phyloP scores from a whole-genome alignment of 2,113 vertebrate genomes.

The Podiceps cristatus region DNA sequence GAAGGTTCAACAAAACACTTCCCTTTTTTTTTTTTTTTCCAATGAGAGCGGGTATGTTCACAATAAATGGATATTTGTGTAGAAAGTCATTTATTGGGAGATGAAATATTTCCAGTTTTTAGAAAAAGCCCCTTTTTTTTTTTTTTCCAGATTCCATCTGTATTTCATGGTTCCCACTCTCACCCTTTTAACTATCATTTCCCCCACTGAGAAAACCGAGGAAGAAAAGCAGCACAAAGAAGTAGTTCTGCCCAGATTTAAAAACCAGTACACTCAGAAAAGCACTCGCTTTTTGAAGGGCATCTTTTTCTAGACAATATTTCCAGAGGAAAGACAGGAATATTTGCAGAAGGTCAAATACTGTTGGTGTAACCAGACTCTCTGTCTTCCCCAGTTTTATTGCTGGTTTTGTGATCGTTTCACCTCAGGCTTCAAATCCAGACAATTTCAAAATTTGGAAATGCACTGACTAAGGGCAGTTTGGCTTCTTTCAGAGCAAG shows the following conservation, averaged over 20 bases:
- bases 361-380: neutral
- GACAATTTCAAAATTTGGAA: neutral
- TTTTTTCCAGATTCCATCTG: neutral
- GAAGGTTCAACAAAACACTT: neutral
- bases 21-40: too few relatives aligned
- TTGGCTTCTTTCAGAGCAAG: neutral
- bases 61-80: neutral
- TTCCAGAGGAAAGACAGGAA: neutral
- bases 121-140: neutral
- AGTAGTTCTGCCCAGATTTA: neutral
- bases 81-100: neutral
- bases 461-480: fast-evolving
- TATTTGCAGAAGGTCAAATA: neutral
- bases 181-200: neutral
- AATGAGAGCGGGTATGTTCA: neutral
- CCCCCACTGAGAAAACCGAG: neutral
- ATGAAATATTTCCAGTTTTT: neutral
- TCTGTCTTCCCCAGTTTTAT: neutral
- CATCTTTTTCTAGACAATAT: neutral
- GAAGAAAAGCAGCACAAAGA: neutral
- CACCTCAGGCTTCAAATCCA: neutral
- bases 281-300: neutral
- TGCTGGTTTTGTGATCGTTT: neutral
- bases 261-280: neutral
- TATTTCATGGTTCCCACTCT: neutral